Percentiles rank a stretch among this genome's conserved stretches.
Evolutionary conservation across 2,113 vertebrate species (phyloP).

Genomic region (Athene noctua): DNA sequence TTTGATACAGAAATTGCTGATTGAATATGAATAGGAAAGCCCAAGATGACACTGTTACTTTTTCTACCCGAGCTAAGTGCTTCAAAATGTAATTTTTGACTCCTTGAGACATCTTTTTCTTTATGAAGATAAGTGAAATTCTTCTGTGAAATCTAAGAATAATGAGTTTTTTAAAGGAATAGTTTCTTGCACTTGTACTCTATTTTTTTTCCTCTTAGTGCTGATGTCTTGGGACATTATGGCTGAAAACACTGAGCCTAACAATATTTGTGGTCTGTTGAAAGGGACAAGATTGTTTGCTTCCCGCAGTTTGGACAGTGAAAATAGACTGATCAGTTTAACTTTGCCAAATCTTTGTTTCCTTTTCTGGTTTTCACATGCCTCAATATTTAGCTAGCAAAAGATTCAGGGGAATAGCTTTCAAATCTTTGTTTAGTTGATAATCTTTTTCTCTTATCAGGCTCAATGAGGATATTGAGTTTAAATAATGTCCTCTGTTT

Average conservation of each 20-base stretch:
- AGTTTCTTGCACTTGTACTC: not conserved
- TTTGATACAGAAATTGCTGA: not conserved
- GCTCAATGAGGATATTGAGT: not conserved
- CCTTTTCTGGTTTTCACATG: not conserved
- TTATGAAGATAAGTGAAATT: not conserved
- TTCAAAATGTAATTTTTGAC: not conserved
- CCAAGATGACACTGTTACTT: not conserved
- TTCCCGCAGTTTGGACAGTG: not conserved
- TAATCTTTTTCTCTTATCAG: not conserved
- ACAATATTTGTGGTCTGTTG: not conserved
- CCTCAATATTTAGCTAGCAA: not conserved
- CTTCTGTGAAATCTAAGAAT: not conserved
- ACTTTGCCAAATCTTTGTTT: constrained; percentile 11
- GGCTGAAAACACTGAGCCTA: not conserved
- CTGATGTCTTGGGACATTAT: not conserved
- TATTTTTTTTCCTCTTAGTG: not conserved
- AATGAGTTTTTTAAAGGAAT: not conserved
- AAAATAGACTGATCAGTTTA: not conserved
- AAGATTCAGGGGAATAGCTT: not conserved
- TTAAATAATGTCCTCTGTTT: not conserved
- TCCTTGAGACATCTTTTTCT: not conserved
- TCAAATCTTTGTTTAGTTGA: not conserved
- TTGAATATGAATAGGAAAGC: not conserved
- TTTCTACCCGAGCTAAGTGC: not conserved
- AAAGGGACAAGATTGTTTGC: not conserved